Base-by-base conservation (phyloP, 2,797 vertebrate species). In the Gobio occitaniae region DNA sequence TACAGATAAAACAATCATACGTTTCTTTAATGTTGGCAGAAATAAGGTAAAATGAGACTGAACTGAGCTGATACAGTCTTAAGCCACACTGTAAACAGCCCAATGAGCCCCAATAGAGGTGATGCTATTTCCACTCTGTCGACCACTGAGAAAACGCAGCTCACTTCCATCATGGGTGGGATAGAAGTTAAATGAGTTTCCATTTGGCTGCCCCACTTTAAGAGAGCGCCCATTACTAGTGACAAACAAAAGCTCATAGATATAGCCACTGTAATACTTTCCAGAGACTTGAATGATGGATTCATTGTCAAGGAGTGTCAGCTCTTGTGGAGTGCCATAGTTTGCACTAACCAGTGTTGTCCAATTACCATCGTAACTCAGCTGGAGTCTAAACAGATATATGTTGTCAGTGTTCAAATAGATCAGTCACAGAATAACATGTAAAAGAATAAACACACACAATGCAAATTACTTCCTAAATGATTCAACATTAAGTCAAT, bases 241-340 rank as follows among this genome's bases (percentile, higher is more conserved):
- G 80, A 66, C 38, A 74, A 92, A 88, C 0, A 78, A 50, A 50
- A 94, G 0, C 52, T 90, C 84, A 80, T 84, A 83, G 78, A 93
- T 87, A 79, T 80, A 88, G 59, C 41, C 25, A 17, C 1, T 15
- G 10, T 83, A 4, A 77, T 82, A 85, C 88, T 92, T 92, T 0
- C 91, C 91, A 82, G 89, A 93, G 32, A 92, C 79, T 87, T 92
- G 92, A 78, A 85, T 0, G 61, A 92, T 71, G 4, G 0, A 12
- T 78, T 92, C 91, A 3, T 47, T 69, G 0, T 89, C 54, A 78
- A 48, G 79, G 0, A 92, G 87, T 0, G 21, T 0, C 21, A 91
- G 10, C 77, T 87, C 66, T 0, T 68, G 9, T 0, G 0, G 0
- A 0, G 0, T 0, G 2, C 68, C 54, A 48, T 0, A 0, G 25